Conservation (phyloP, 2,797 vertebrate species). For the Simalia tracyae region DNA sequence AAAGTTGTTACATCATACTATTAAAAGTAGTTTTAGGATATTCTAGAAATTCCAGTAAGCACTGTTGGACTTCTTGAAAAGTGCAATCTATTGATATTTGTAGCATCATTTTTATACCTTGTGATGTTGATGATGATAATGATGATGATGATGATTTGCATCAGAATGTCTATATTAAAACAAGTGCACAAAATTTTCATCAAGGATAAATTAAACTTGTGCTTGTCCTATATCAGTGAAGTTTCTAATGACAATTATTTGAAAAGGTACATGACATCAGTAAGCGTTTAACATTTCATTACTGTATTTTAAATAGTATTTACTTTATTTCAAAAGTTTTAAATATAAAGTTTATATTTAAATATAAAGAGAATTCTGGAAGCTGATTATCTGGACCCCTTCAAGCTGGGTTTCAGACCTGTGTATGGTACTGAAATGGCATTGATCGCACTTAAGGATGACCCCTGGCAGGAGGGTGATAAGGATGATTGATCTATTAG, state of each 20-base stretch:
- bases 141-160: not conserved
- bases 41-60: not conserved
- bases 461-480: not conserved
- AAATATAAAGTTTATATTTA: not conserved
- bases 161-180: not conserved
- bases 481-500: not conserved
- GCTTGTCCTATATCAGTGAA: not conserved
- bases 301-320: not conserved
- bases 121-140: too few relatives aligned
- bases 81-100: not conserved
- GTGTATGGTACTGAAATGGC: not conserved
- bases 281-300: not conserved
- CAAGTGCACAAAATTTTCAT: not conserved
- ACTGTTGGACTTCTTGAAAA: not conserved
- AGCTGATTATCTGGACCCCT: not conserved
- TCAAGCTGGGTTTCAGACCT: not conserved
- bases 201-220: not conserved
- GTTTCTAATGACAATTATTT: not conserved
- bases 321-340: constrained; percentile 9
- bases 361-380: not conserved
- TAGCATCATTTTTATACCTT: not conserved
- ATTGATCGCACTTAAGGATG: not conserved
- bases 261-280: not conserved
- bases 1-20: not conserved
- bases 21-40: not conserved